Base-by-base conservation (phyloP, 2,888 invertebrate genomes). In the Byasa hedistus region DNA sequence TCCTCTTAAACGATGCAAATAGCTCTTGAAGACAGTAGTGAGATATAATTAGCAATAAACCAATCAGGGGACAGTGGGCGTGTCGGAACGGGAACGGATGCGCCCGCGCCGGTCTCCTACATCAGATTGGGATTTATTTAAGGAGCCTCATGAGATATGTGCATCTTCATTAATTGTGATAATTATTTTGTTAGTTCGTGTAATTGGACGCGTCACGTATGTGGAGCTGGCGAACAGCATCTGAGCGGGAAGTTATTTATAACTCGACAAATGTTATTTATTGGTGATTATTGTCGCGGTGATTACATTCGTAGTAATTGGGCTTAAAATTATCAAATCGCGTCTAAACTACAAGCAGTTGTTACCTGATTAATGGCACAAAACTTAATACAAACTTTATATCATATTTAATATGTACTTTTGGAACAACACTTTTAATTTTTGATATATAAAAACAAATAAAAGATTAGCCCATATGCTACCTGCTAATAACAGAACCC, bases 151-250 rank as follows among this genome's bases (percentile, higher is more conserved):
- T 88, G 90, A 91, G 80, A 82, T 84, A 91, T 89, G 84, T 72
- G 79, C 69, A 74, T 71, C 80, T 74, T 82, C 89, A 90, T 91
- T 90, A 91, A 91, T 91, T 86, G 87, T 87, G 86, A 89, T 91
- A 89, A 89, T 91, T 90, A 91, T 91, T 89, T 89, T 87, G 91
- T 89, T 89, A 83, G 87, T 84, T 78, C 67, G 75, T 79, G 81
- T 89, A 90, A 90, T 90, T 89, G 86, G 89, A 79, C 76, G 80
- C 83, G 90, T 86, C 88, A 84, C 76, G 73, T 74, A 63, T 63
- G 72, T 68, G 71, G 73, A 69, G 69, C 73, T 74, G 75, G 76
- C 74, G 79, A 75, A 75, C 76, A 76, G 76, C 75, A 77, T 79
- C 79, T 72, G 70, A 69, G 44, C 52, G 70, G 72, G 66, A 69